Percentiles rank a stretch among this genome's conserved stretches.
Evolutionary conservation across 2,888 invertebrate species (phyloP).

Genomic region (Gymnocheta viridis): DNA sequence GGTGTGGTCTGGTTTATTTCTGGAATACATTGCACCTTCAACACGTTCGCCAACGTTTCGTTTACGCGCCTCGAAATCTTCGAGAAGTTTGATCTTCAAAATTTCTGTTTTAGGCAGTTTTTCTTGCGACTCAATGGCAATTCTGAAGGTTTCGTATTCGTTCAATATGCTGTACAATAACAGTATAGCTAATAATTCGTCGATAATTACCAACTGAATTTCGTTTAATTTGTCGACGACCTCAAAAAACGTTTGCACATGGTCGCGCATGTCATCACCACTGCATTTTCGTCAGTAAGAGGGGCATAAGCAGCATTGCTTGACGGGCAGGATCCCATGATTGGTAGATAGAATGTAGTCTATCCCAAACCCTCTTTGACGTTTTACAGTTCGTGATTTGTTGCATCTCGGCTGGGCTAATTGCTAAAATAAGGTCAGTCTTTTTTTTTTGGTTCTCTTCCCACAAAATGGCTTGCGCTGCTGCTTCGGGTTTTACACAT

Average conservation of each 20-base stretch:
- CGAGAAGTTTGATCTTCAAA: background rate
- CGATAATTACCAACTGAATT: conserved; percentile 22
- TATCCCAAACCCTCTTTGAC: no score
- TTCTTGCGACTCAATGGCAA: background rate
- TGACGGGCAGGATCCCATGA: conserved; percentile 22
- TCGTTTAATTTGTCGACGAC: background rate
- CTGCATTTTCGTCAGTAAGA: background rate
- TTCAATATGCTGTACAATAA: background rate
- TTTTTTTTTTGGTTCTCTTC: conserved; percentile 37
- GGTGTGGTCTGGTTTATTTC: background rate
- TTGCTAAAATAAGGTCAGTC: conserved; percentile 49
- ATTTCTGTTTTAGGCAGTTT: no score
- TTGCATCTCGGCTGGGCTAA: conserved; percentile 47
- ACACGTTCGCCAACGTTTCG: background rate
- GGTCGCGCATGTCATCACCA: conserved; percentile 20
- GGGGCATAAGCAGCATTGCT: conserved; percentile 37
- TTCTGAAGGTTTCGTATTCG: background rate
- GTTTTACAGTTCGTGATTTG: no score
- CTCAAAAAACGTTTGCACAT: background rate
- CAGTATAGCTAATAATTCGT: conserved; percentile 22
- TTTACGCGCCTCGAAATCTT: conserved; percentile 2
- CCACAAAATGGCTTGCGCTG: conserved; percentile 15
- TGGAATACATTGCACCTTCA: background rate
- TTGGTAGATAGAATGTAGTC: background rate
- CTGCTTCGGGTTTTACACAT: conserved; percentile 2